phyloP scores from a whole-genome alignment of 2,888 invertebrate species.

The Emmelina monodactyla region DNA sequence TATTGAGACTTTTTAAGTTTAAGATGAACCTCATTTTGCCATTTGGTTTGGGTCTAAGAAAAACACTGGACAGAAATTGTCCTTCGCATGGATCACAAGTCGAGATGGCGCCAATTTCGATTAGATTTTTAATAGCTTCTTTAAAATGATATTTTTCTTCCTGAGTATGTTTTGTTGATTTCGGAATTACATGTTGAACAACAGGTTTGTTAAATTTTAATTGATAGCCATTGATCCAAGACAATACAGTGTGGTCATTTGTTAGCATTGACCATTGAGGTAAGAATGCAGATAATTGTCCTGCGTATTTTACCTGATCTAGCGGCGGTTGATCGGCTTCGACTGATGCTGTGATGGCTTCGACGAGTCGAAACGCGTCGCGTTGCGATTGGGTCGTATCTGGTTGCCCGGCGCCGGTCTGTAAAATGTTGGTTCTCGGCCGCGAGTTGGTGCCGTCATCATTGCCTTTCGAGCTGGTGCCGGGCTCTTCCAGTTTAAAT shows the following conservation, averaged over 20 bases:
- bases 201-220: conserved; percentile 1
- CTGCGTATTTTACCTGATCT: conserved; percentile 2
- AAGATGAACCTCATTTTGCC: conserved; percentile 2
- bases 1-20: conserved; percentile 3
- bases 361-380: too few relatives aligned
- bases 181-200: not conserved
- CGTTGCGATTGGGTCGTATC: too few relatives aligned
- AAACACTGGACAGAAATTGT: conserved; percentile 3
- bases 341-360: too few relatives aligned
- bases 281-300: not conserved
- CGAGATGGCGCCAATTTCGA: not conserved
- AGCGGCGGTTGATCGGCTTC: too few relatives aligned
- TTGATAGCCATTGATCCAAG: conserved; percentile 2
- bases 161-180: too few relatives aligned
- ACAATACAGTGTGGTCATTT: not conserved
- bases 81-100: not conserved
- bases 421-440: too few relatives aligned
- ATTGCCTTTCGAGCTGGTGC: too few relatives aligned
- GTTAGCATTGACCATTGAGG: conserved; percentile 2
- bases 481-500: too few relatives aligned
- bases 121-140: too few relatives aligned
- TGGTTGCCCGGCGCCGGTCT: too few relatives aligned
- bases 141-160: too few relatives aligned
- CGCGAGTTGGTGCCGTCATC: too few relatives aligned
- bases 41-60: conserved; percentile 2